Base-by-base conservation (phyloP, 2,113 vertebrate species). In the Carlito syrichta region DNA sequence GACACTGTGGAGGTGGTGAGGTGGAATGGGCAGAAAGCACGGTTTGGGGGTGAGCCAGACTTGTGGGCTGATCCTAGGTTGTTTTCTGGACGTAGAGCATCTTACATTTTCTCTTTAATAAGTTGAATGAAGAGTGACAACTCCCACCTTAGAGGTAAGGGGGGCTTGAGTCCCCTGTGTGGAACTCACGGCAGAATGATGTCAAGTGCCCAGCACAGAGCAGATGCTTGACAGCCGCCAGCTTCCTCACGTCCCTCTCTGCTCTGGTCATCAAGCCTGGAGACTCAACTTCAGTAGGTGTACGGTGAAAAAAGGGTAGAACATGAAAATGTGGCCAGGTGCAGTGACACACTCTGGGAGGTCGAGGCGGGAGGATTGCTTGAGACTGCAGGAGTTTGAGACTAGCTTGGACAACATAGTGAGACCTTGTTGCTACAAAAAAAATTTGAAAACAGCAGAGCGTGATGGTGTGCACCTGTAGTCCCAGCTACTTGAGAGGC, bases 291-390 rank as follows among this genome's bases (percentile, higher is more conserved):
- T n/a, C 11, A 52, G 22, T 40, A n/a, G n/a, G n/a, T n/a, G n/a
- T n/a, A 12, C 40, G 8, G 19, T 58, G 38, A 27, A 71, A 78
- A 71, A 8, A 30, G 20, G 8, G 20, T 35, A 50, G 25, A 43
- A 84, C 88, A 40, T 45, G 45, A 92, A 87, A 89, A 90, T 50
- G 63, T n/a, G n/a, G n/a, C n/a, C n/a, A n/a, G n/a, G n/a, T n/a
- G n/a, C n/a, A n/a, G n/a, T n/a, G n/a, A n/a, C n/a, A 32, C 16
- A 66, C 63, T 66, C 14, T 35, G 32, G 63, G 63, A 66, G 32
- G 63, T 16, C 32, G 32, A n/a, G 32, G 63, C 6, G 6, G 32
- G 63, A 17, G 32, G 63, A n/a, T 66, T 7, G 35, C 32, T 66
- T 66, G 16, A 66, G 32, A 14, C 63, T n/a, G n/a, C 63, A 66